These are phyloP conservation scores for Pharmacophagus antenor DNA, from an alignment of 2,888 invertebrate genomes.

Conservation along the genomic window DNA sequence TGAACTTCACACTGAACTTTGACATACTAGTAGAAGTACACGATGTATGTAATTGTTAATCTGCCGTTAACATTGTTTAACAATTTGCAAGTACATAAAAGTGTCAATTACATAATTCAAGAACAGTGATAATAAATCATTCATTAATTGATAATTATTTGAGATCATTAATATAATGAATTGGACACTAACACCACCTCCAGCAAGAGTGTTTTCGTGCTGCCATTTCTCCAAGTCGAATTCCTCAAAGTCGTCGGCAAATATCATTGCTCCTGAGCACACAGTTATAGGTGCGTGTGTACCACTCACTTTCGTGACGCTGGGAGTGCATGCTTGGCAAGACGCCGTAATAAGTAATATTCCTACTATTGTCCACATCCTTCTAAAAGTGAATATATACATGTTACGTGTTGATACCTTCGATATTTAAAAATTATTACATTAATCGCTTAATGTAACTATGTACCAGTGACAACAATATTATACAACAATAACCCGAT, in stretches of 20 bases:
- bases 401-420: not conserved
- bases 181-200: conserved; percentile 81
- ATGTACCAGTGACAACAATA: no score
- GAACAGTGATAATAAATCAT: no score
- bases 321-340: conserved; percentile 61
- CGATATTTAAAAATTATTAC: not conserved
- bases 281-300: conserved; percentile 66
- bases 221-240: conserved; percentile 83
- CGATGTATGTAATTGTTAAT: no score
- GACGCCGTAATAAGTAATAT: conserved; percentile 50
- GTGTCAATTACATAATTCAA: no score
- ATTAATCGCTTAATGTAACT: not conserved
- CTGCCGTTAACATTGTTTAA: no score
- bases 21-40: no score
- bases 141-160: no score
- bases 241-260: conserved; percentile 81
- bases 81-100: no score
- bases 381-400: conserved; percentile 34
- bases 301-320: conserved; percentile 76
- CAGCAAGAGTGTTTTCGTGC: conserved; percentile 83
- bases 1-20: no score
- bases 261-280: conserved; percentile 82
- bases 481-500: no score
- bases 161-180: not conserved
- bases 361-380: conserved; percentile 56